Base-by-base conservation (phyloP, 1,140 invertebrate genomes). In the Drosophila navojoa region DNA sequence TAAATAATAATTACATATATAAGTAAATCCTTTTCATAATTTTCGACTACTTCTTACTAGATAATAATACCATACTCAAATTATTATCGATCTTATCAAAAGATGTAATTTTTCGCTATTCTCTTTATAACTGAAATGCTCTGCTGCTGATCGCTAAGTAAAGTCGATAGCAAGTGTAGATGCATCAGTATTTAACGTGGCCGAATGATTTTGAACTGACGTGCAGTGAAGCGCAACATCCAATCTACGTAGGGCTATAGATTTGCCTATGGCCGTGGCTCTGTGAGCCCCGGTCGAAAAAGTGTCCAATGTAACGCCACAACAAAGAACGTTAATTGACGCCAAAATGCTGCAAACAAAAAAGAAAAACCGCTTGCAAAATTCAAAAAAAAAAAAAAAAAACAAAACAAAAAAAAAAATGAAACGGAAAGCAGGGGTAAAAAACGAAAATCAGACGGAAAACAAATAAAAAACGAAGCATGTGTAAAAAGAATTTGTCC, bases 301-400 rank as follows among this genome's bases (percentile, higher is more conserved):
- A 84, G 75, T 90, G 85, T 91, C 81, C 90, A 82, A 91, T 89
- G 90, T 91, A 91, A 84, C 90, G 90, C 90, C 90, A 91, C 84
- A 89, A 89, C 84, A 89, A 89, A 89, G 84, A 89, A 89, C 84
- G 84, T 89, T 89, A 89, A 89, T 89, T 89, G 84, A 89, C 80
- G 84, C 80, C 84, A 79, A 89, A 89, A 89, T 90, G 84, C 77
- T 87, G 49, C 66, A 59, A 76, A 76, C 57, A 61, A 54, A 15
- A 35, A 60, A 57, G 7, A 66, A n/a, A 76, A 35, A 55, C 35
- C 35, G 35, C 2, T 4, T 38, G 64, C 52, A 77, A 58, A 69
- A 71, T 67, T 67, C 60, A 70, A 50, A 55, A 19, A 59, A 63
- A 77, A 59, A 44, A 49, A 15, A 6, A 58, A 45, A 50, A 63